These are phyloP conservation scores for Todiramphus saurophagus DNA, from an alignment of 2,113 vertebrate genomes.

Conservation along the genomic window DNA sequence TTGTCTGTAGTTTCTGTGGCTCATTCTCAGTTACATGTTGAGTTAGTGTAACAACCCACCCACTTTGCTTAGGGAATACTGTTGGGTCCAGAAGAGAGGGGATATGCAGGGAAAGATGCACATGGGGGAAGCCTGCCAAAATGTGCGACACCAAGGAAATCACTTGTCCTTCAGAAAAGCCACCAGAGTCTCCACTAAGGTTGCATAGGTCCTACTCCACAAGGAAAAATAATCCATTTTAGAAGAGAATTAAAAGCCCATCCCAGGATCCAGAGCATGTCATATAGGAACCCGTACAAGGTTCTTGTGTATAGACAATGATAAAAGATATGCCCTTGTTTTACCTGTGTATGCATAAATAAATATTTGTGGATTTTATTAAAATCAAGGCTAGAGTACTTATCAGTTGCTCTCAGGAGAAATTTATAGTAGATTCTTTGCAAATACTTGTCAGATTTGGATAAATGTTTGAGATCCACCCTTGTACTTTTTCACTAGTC, in stretches of 20 bases:
- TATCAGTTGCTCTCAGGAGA: background rate
- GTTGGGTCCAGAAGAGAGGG: background rate
- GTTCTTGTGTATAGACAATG: background rate
- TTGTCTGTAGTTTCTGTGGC: background rate
- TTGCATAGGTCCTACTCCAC: background rate
- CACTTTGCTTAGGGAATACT: background rate
- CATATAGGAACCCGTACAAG: background rate
- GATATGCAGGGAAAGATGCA: background rate
- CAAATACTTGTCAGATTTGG: slow-evolving; percentile 57
- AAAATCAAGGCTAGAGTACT: background rate
- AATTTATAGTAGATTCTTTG: slow-evolving; percentile 42
- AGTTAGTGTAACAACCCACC: background rate
- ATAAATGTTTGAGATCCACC: slow-evolving; percentile 61
- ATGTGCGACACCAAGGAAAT: background rate
- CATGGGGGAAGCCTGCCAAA: background rate
- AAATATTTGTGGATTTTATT: background rate
- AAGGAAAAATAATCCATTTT: background rate
- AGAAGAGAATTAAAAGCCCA: background rate
- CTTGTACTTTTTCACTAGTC: slow-evolving; percentile 54
- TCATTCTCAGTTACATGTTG: background rate
- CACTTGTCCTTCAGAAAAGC: background rate
- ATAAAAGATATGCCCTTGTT: background rate
- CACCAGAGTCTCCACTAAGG: background rate
- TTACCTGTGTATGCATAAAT: background rate
- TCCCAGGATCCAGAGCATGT: background rate